Base-by-base conservation (phyloP, 2,888 invertebrate species). In the Acanthoscelides obtectus region DNA sequence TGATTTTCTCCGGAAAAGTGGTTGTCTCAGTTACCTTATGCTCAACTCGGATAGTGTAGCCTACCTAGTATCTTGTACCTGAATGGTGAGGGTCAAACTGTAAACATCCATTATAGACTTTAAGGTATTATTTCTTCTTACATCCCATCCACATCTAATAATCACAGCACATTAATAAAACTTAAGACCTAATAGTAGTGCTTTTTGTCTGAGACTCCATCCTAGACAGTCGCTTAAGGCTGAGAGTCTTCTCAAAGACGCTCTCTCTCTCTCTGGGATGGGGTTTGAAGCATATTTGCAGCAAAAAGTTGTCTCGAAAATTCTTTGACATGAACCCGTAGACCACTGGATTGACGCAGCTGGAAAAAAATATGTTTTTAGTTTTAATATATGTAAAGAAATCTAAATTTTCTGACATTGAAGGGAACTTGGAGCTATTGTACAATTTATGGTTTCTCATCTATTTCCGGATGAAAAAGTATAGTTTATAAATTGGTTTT, bases 281-380 rank as follows among this genome's bases (percentile, higher is more conserved):
- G 12, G 73, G 71, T 65, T 73, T 20, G 71, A 84, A 83, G 77
- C 88, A 88, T n/a, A 88, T 84, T 0, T 88, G 88, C 45, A 87
- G 84, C 70, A 86, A 82, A 79, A 88, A 88, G 75, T 89, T 88
- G 76, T 89, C 88, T 2, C 92, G 85, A 83, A 92, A 92, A 83
- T 89, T 90, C 79, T 89, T 89, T 66, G 92, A 92, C 90, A 93
- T 91, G 84, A 93, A 93, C 22, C 91, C 92, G 81, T 93, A 93
- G 45, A 92, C 88, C 65, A 93, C 88, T 3, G 93, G 93, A 83
- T 92, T 92, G 77, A 92, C 88, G 82, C 92, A 92, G 80, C 91
- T 91, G 80, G 25, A 83, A 83, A 72, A 73, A 68, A 68, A 74
- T 73, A 72, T 20, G 21, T n/a, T 68, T 63, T 69, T 8, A 6